These are phyloP conservation scores for Sparus aurata DNA, from an alignment of 2,797 vertebrate genomes.

Conservation along the genomic window DNA sequence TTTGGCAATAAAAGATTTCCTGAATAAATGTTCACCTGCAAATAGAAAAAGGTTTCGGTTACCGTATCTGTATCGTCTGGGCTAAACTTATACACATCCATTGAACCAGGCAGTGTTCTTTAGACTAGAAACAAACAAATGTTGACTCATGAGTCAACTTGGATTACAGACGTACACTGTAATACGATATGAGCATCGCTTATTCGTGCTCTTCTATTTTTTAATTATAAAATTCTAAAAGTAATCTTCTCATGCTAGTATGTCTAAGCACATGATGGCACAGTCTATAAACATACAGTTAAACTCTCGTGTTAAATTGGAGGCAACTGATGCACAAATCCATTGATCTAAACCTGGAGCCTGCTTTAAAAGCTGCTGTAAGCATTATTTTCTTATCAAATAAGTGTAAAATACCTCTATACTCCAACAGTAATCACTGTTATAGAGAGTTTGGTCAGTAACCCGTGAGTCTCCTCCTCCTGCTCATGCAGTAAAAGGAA, in stretches of 20 bases:
- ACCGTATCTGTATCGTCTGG: conserved; percentile 16
- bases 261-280: conserved; percentile 33
- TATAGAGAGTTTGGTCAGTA: too few species aligned
- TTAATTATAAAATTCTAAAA: conserved; percentile 10
- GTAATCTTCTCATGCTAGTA: conserved; percentile 18
- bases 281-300: conserved; percentile 10
- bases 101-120: conserved; percentile 31
- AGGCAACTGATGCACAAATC: not conserved
- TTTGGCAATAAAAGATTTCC: conserved; percentile 37
- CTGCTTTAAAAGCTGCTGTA: conserved; percentile 2
- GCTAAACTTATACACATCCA: conserved; percentile 21
- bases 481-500: too few species aligned
- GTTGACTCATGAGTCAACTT: conserved; percentile 15
- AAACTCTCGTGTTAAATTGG: conserved; percentile 2
- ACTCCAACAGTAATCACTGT: too few species aligned
- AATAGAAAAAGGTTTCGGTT: conserved; percentile 27
- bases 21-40: conserved; percentile 34
- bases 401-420: too few species aligned
- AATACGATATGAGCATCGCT: conserved; percentile 19
- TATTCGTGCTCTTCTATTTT: conserved; percentile 25
- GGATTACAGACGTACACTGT: conserved; percentile 29
- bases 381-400: not conserved
- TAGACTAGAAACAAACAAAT: conserved; percentile 33
- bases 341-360: not conserved
- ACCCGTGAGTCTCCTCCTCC: too few species aligned